Base-by-base conservation (phyloP, 2,888 invertebrate species). In the Cartodere bifasciata region DNA sequence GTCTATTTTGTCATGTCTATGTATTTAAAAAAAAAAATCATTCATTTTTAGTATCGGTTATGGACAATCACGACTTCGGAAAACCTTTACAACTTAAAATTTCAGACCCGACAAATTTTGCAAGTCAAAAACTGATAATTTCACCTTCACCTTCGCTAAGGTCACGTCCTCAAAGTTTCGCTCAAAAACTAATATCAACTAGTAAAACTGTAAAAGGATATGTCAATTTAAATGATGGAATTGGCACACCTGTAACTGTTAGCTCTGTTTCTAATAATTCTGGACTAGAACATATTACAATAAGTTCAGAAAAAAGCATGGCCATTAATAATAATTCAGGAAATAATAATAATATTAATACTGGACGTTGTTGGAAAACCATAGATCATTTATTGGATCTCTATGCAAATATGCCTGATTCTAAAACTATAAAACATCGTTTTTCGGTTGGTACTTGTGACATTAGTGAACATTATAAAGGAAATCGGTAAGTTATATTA, bases 351-450 rank as follows among this genome's bases (percentile, higher is more conserved):
- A n/a, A n/a, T n/a, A n/a, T n/a, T n/a, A 35, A 38, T 29, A 49
- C 53, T 2, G 60, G 60, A 7, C 75, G 83, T 45, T 94, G 94
- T 53, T 95, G 94, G 94, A 81, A 86, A 52, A 94, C 90, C 0
- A 80, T 95, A 43, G 91, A 90, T 56, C 81, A 88, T 56, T 68
- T 95, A 37, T 63, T 95, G 32, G 90, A 94, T 51, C 61, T 94
- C 29, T 95, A 95, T 55, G 90, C 91, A 4, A 87, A 85, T 28
- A 85, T 88, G 75, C 91, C 94, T 0, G 92, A 92, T 53, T 86
- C 90, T 0, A 92, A 92, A 60, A 92, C 90, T 1, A 82, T 92
- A 24, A 75, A 79, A 16, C 83, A 84, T 56, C 67, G 76, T 45
- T 75, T 81, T 52, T 82, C 80, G 0, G 69, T 80, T 41, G 74